A percentile compares a stretch with the other conserved stretches of the same genome.
phyloP scores from a whole-genome alignment of 2,797 vertebrate species.

The Pseudotriccus pelzelni region DNA sequence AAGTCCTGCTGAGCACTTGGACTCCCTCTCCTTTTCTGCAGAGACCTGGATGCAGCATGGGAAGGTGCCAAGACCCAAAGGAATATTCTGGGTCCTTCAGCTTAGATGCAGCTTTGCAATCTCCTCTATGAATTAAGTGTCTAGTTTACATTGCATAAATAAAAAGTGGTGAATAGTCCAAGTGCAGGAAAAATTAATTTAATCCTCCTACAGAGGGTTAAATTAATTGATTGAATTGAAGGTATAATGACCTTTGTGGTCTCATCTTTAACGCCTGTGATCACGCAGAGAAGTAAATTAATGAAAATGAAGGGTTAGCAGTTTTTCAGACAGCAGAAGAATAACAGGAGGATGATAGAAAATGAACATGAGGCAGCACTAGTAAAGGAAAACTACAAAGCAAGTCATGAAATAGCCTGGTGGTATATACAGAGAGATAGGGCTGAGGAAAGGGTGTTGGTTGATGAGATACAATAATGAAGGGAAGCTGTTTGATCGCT shows the following conservation, averaged over 20 bases:
- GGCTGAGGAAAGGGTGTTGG: neutral
- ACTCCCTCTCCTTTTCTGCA: neutral
- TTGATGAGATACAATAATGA: neutral
- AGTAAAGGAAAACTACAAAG: neutral
- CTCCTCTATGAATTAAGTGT: neutral
- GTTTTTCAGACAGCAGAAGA: neutral
- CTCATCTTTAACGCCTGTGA: neutral
- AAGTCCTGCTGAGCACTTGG: neutral
- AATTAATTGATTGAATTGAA: neutral
- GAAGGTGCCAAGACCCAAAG: neutral
- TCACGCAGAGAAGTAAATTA: neutral
- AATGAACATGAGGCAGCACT: neutral
- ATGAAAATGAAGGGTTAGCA: neutral
- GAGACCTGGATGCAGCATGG: neutral
- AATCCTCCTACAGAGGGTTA: neutral
- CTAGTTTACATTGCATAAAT: neutral
- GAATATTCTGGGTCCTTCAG: neutral
- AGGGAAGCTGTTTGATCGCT: constrained; percentile 15
- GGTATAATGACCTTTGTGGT: neutral
- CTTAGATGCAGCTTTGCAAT: neutral
- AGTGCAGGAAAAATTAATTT: neutral
- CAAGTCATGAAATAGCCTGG: neutral
- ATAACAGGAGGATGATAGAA: neutral
- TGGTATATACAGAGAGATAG: neutral
- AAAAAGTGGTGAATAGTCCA: neutral